Evolutionary conservation across 2,888 invertebrate genomes (phyloP), one percentile per base, ranked within the genome.

Genomic region (Pegoplata infirma): DNA sequence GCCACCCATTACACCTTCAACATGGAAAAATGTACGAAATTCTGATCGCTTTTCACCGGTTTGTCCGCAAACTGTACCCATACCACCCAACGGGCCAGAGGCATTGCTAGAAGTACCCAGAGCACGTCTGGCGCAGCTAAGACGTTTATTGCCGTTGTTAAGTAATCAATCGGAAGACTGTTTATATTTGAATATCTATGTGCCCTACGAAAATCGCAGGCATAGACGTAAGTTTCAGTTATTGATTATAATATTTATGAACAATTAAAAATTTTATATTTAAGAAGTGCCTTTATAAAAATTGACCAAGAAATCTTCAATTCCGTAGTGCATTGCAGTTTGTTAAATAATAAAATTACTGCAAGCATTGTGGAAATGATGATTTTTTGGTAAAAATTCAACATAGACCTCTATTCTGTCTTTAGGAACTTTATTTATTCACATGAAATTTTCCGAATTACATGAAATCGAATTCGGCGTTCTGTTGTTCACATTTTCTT

Each of bases 271-370:
- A 40, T 40, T n/a, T n/a, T n/a, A n/a, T 32, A 40, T 40, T 1
- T 40, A 10, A 1, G 8, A 49, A 14, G 14, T 49, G 16, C n/a
- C n/a, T n/a, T n/a, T n/a, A n/a, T n/a, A 44, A 19, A 0, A 46
- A 21, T 64, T 25, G 83, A 83, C 80, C 80, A 66, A 63, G 84
- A 84, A 84, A 84, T 84, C 93, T 91, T 96, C 96, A 96, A 96
- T 96, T 96, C 96, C 96, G 96, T 95, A 96, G 96, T 96, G 96
- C 96, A 96, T 96, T 96, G 96, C 96, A 96, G 96, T 95, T 94
- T 94, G 91, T 68, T 80, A 91, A 59, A n/a, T 81, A 81, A 92
- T 90, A 23, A 89, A 92, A 91, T 91, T 91, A 93, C 95, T 96
- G 96, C 96, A 96, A 95, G 95, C 96, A 95, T 94, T 94, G 95